Base-by-base conservation (phyloP, 2,888 invertebrate genomes). In the Polia nebulosa region DNA sequence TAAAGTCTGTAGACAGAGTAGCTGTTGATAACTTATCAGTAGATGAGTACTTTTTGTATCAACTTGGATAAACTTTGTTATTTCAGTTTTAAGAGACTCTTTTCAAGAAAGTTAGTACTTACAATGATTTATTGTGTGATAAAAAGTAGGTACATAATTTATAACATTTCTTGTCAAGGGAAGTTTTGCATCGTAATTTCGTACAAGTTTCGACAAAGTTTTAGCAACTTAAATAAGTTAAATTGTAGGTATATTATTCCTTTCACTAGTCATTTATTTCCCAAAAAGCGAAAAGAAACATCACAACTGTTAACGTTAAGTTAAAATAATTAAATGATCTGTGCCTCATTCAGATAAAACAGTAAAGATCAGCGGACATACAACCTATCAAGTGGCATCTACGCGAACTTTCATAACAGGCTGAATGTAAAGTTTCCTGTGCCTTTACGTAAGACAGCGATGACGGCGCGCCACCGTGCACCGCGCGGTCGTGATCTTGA, bases 401-500 rank as follows among this genome's bases (percentile, higher is more conserved):
- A 72, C 74, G 64, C 44, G 60, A 56, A 70, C 70, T 80, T 81
- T 80, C 72, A 67, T 69, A 70, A 78, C 66, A 59, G 68, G 67
- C 76, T 67, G 71, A 69, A 72, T 72, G 72, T 69, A 69, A 72
- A 68, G 60, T 72, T 74, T 85, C 79, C 81, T 75, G 71, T 59
- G 69, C 47, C 69, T 86, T 84, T 83, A 85, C 82, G 84, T 87
- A 86, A 87, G 78, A 72, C 72, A 76, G 76, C 74, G 83, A 75
- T 68, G 80, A 64, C 71, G 53, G 47, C 69, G 75, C 78, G 78
- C 80, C 80, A 80, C 73, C 73, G 76, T 76, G 75, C 80, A 75
- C 65, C 63, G 76, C 52, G 53, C 85, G 85, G 85, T 89, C 89
- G 86, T 90, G 90, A 90, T 89, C 91, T 91, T 91, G 89, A 90